A percentile compares a stretch with the other conserved stretches of the same genome.
These are phyloP conservation scores for Bombus confusus DNA, from an alignment of 1,140 invertebrate genomes.

Conservation along the genomic window DNA sequence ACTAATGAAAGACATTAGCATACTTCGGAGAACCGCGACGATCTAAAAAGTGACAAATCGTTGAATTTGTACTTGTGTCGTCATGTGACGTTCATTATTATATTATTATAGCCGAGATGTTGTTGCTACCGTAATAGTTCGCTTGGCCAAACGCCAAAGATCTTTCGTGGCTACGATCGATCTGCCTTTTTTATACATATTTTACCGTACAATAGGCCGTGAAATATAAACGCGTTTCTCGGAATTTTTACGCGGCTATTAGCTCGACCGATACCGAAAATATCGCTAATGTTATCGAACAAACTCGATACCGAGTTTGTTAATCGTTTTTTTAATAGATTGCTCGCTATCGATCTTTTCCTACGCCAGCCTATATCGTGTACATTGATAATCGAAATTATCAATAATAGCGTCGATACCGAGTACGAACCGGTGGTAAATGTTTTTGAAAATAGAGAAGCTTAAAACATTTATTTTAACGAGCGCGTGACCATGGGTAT, in stretches of 20 bases:
- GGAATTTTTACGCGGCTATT: neutral
- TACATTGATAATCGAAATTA: neutral
- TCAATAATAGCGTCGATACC: neutral
- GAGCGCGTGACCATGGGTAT: neutral
- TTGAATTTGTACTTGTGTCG: slow-evolving; percentile 33
- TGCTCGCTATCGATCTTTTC: neutral
- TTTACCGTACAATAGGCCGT: neutral
- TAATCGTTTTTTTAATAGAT: neutral
- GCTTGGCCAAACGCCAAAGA: slow-evolving; percentile 53
- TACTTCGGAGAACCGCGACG: neutral
- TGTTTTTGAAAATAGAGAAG: neutral
- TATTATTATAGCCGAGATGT: slow-evolving; percentile 41
- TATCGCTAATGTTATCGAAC: neutral
- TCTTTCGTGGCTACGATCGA: slow-evolving; percentile 34
- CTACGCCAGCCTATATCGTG: neutral
- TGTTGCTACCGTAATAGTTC: slow-evolving; percentile 63
- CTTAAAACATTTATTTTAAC: neutral
- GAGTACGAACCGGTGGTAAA: neutral
- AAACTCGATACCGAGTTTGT: neutral
- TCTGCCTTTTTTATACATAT: slow-evolving; percentile 12
- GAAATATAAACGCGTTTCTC: neutral
- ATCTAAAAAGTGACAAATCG: slow-evolving; percentile 20
- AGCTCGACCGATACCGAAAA: neutral
- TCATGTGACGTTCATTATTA: slow-evolving; percentile 27
- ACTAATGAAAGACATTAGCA: slow-evolving; percentile 4